Base-by-base conservation (phyloP, 2,797 vertebrate genomes). In the Sitta carolinensis region DNA sequence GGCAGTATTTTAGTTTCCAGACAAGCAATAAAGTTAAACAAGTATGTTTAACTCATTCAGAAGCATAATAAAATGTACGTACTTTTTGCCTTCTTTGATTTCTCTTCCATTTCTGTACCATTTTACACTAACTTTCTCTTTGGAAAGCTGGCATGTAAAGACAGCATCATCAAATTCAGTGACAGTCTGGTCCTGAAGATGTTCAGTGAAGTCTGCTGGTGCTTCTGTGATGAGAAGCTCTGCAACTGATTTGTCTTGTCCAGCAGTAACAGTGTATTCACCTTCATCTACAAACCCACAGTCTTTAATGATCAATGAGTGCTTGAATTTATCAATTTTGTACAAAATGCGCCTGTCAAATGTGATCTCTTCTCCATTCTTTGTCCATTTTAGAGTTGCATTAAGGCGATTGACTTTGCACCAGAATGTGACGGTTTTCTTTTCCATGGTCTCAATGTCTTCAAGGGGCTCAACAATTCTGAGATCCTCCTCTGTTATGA, bases 211-310 rank as follows among this genome's bases (percentile, higher is more conserved):
- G 96, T 99, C 99, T 12, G 99, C 98, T 2, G 99, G 99, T 26
- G 99, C 99, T 97, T 99, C 99, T 57, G 99, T 99, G 94, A 99
- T 99, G 59, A 99, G 98, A 85, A 99, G 98, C 88, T 99, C 99
- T 6, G 99, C 99, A 2, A 98, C 98, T 59, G 99, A 98, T 96
- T 99, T 99, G 97, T 98, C 98, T 54, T 99, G 97, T 61, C 98
- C 99, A 40, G 99, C 99, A 58, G 98, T 97, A 51, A 98, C 99
- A 3, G 98, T 98, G 93, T 99, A 99, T 97, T 99, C 99, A 8
- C 99, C 99, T 97, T 99, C 99, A 72, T 99, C 99, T 48, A 98
- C 97, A 96, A 99, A 98, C 11, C 98, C 98, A 93, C 99, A 99
- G 93, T 99, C 99, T 96, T 99, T 99, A 95, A 99, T 98, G 86